A percentile compares a stretch with the other conserved stretches of the same genome.
phyloP scores from a whole-genome alignment of 2,797 vertebrate genomes.

The Cirrhinus molitorella region DNA sequence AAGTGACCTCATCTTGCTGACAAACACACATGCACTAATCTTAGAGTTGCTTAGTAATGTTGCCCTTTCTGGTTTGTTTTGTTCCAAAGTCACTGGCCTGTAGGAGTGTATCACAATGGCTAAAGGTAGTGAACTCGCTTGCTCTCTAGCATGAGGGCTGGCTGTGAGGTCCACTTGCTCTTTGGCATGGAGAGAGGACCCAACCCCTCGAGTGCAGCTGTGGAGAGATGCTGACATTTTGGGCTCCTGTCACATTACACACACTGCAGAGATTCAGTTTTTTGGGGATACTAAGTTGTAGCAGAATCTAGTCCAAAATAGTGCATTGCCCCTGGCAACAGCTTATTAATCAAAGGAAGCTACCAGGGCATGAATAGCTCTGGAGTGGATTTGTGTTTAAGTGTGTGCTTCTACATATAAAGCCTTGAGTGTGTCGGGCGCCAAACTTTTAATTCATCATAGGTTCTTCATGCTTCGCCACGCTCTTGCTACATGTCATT shows the following conservation, averaged over 20 bases:
- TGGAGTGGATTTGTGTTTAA: constrained; percentile 34
- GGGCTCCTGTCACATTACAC: constrained; percentile 48
- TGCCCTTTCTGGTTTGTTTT: constrained; percentile 26
- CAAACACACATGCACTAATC: neutral
- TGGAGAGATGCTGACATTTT: constrained; percentile 61
- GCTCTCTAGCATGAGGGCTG: neutral
- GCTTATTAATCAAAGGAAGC: constrained; percentile 61
- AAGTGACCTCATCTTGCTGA: constrained; percentile 14
- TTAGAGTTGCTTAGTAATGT: constrained; percentile 3
- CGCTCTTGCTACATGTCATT: constrained; percentile 70
- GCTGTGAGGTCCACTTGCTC: constrained; percentile 53
- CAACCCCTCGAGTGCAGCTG: constrained; percentile 41
- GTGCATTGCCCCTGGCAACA: constrained; percentile 52
- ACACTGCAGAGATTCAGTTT: constrained; percentile 12
- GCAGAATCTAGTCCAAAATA: constrained; percentile 55
- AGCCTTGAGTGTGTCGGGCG: constrained; percentile 22
- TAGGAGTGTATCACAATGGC: constrained; percentile 10
- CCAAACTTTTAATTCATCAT: constrained; percentile 36
- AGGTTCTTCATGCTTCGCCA: constrained; percentile 68
- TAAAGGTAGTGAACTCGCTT: constrained; percentile 17
- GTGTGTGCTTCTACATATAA: constrained; percentile 23
- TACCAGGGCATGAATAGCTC: constrained; percentile 52
- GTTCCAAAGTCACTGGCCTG: neutral
- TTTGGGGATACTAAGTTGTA: constrained; percentile 42
- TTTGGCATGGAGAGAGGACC: constrained; percentile 46